A percentile compares a stretch with the other conserved stretches of the same genome.
These are phyloP conservation scores for Zosterops japonicus DNA, from an alignment of 2,113 vertebrate species.

Conservation along the genomic window DNA sequence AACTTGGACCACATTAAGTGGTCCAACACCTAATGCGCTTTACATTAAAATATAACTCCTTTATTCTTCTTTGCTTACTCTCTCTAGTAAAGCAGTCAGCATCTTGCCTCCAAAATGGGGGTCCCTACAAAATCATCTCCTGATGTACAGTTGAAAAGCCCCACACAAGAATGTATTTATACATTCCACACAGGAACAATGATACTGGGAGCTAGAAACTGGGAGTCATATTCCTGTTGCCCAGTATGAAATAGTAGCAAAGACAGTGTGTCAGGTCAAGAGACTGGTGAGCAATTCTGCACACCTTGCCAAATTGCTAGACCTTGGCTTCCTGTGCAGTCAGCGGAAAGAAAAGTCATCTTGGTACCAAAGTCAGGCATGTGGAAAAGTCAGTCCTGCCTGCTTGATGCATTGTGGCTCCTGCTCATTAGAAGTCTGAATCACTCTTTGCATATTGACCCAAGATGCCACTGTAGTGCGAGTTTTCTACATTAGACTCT, in stretches of 20 bases:
- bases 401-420: background rate
- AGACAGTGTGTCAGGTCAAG: background rate
- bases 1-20: background rate
- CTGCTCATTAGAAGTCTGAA: background rate
- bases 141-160: background rate
- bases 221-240: background rate
- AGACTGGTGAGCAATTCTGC: background rate
- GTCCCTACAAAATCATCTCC: background rate
- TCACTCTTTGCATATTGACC: background rate
- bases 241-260: background rate
- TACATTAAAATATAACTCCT: background rate
- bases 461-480: background rate
- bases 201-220: background rate
- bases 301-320: background rate
- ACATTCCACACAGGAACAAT: background rate
- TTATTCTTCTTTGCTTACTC: background rate
- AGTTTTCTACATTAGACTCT: background rate
- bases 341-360: background rate
- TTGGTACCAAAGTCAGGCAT: background rate
- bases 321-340: background rate
- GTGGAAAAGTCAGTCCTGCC: background rate
- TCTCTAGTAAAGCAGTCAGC: background rate
- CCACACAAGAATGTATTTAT: background rate
- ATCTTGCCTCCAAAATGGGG: background rate
- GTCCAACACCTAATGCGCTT: background rate